Evolutionary conservation across 2,797 vertebrate species (phyloP).

Genomic region (Thamnophis elegans): DNA sequence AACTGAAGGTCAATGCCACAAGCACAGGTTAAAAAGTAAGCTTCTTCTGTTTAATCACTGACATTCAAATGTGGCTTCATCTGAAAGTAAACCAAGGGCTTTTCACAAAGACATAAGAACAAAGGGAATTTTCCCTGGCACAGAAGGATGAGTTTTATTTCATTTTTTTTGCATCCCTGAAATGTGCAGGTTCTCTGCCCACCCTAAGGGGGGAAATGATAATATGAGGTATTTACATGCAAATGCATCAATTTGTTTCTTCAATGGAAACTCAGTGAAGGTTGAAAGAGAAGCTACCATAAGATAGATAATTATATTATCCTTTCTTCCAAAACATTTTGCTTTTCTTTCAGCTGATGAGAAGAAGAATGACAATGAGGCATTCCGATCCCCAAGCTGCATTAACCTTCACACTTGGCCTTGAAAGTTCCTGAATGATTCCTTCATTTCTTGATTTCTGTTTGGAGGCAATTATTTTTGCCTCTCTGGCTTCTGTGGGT

Average conservation of each 20-base stretch:
- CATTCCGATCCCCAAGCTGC: constrained; percentile 32
- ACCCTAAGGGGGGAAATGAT: not conserved
- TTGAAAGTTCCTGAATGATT: constrained; percentile 12
- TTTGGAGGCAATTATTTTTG: not conserved
- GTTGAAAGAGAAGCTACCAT: constrained; percentile 39
- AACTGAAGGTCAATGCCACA: fast-evolving
- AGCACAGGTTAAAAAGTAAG: not conserved
- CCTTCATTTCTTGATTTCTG: constrained; percentile 16
- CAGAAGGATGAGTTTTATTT: constrained; percentile 7
- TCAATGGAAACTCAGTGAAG: constrained; percentile 28
- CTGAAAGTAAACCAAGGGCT: not conserved
- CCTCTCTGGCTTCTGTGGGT: not conserved
- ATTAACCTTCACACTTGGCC: not conserved
- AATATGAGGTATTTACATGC: constrained; percentile 55
- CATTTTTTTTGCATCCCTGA: not conserved
- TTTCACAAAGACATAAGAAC: not conserved
- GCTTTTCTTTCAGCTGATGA: constrained; percentile 17
- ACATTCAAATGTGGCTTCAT: not conserved
- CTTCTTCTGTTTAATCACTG: not conserved
- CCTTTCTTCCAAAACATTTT: constrained; percentile 22
- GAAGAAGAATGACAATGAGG: constrained; percentile 42
- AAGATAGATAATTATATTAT: not conserved
- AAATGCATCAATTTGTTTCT: constrained; percentile 60
- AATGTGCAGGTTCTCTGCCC: constrained; percentile 22
- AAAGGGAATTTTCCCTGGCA: not conserved